phyloP scores from a whole-genome alignment of 2,888 invertebrate species.

The Clivina fossor region DNA sequence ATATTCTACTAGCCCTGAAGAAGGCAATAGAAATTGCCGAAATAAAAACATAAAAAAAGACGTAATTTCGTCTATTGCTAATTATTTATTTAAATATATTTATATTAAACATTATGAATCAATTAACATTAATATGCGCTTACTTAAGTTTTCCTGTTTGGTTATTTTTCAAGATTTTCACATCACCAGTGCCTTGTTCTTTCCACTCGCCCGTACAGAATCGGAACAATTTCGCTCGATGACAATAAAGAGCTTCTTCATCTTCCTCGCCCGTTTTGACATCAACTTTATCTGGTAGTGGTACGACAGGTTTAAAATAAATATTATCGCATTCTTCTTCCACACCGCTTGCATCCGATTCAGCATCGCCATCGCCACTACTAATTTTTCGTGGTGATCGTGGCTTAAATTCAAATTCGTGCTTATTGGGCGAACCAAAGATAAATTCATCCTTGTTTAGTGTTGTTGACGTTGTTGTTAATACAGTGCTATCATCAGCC shows the following conservation, averaged over 20 bases:
- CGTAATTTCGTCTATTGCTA: no score
- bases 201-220: slow-evolving; percentile 83
- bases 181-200: slow-evolving; percentile 84
- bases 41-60: no score
- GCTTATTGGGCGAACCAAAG: slow-evolving; percentile 63
- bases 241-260: slow-evolving; percentile 75
- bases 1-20: no score
- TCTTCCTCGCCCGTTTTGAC: slow-evolving; percentile 85
- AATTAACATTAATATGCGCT: no score
- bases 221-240: slow-evolving; percentile 81
- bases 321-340: slow-evolving; percentile 76
- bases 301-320: slow-evolving; percentile 80
- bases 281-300: slow-evolving; percentile 82
- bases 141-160: slow-evolving; percentile 67
- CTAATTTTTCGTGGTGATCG: slow-evolving; percentile 60
- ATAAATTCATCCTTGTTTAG: slow-evolving; percentile 48
- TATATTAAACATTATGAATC: no score
- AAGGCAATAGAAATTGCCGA: no score
- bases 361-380: slow-evolving; percentile 56
- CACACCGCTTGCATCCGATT: slow-evolving; percentile 56
- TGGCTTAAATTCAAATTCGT: slow-evolving; percentile 68
- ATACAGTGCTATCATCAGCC: slow-evolving; percentile 36
- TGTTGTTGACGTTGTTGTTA: no score
- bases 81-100: no score
- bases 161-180: slow-evolving; percentile 78